Evolutionary conservation across 2,113 vertebrate species (phyloP).

Genomic region (Cervus canadensis): DNA sequence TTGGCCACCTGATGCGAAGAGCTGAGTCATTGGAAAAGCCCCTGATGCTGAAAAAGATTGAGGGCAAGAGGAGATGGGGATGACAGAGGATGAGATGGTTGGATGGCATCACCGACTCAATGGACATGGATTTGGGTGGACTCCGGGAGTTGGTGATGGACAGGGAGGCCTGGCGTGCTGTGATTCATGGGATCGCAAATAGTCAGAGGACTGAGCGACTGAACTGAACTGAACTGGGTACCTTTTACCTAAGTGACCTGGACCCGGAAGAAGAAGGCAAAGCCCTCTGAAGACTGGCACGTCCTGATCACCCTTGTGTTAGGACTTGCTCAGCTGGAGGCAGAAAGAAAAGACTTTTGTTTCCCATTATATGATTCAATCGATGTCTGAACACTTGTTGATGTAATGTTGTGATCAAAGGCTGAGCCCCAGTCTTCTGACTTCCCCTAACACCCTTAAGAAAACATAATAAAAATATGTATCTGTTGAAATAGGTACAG

Average conservation of each 20-base stretch:
- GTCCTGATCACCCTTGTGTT: background rate
- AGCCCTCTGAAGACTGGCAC: background rate
- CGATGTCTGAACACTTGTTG: slow-evolving; percentile 7
- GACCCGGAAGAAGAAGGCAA: background rate
- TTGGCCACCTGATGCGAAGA: too few species aligned
- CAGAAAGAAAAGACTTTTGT: slow-evolving; percentile 18
- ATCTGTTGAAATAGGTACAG: slow-evolving; percentile 25
- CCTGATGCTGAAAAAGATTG: too few species aligned
- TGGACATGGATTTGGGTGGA: too few species aligned
- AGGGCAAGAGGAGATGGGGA: too few species aligned
- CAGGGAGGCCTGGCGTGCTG: too few species aligned
- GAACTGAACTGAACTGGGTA: background rate
- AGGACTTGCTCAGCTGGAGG: background rate
- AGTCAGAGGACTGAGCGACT: too few species aligned
- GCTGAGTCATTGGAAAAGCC: too few species aligned
- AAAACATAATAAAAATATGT: slow-evolving; percentile 28
- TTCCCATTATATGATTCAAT: slow-evolving; percentile 52
- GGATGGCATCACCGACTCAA: too few species aligned
- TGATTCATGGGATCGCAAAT: too few species aligned
- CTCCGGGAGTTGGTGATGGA: too few species aligned
- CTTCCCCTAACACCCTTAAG: background rate
- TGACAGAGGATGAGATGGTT: too few species aligned
- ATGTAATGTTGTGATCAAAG: slow-evolving; percentile 48
- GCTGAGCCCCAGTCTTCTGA: background rate
- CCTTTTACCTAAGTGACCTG: background rate